A percentile compares a stretch with the other conserved stretches of the same genome.
Conservation (phyloP, 2,113 vertebrate species). For the Dicentrarchus labrax region DNA sequence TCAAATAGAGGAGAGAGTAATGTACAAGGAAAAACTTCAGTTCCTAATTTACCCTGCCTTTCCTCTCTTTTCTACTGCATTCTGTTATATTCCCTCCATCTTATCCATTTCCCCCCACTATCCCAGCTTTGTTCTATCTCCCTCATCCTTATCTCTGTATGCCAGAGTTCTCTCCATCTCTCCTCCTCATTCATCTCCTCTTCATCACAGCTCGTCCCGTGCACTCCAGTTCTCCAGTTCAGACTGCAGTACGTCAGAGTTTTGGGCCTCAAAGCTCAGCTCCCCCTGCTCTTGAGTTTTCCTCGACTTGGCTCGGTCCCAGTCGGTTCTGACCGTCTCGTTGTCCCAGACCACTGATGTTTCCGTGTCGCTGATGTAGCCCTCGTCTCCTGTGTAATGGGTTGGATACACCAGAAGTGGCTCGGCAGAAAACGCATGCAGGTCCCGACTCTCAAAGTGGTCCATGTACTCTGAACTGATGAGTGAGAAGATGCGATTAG, state of each 20-base stretch:
- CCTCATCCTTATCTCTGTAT: conserved; percentile 30
- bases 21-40: conserved; percentile 1
- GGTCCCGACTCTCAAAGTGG: conserved; percentile 86
- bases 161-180: neutral
- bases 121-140: conserved; percentile 60
- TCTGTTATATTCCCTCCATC: conserved; percentile 17
- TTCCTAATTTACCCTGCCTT: conserved; percentile 12
- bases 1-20: conserved; percentile 37
- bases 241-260: conserved; percentile 89
- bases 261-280: conserved; percentile 87
- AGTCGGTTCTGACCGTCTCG: conserved; percentile 86
- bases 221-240: conserved; percentile 87
- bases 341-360: conserved; percentile 93
- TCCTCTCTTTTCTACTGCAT: neutral
- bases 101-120: conserved; percentile 13
- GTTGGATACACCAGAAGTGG: conserved; percentile 91
- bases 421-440: conserved; percentile 90
- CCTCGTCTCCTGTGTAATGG: conserved; percentile 90
- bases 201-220: conserved; percentile 88
- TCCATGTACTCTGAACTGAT: conserved; percentile 88
- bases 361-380: conserved; percentile 93
- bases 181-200: neutral
- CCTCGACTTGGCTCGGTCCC: conserved; percentile 90
- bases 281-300: conserved; percentile 90
- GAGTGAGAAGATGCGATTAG: conserved; percentile 20